A percentile compares a stretch with the other conserved stretches of the same genome.
These are phyloP conservation scores for Adelphocoris suturalis DNA, from an alignment of 2,888 invertebrate genomes.

Conservation along the genomic window DNA sequence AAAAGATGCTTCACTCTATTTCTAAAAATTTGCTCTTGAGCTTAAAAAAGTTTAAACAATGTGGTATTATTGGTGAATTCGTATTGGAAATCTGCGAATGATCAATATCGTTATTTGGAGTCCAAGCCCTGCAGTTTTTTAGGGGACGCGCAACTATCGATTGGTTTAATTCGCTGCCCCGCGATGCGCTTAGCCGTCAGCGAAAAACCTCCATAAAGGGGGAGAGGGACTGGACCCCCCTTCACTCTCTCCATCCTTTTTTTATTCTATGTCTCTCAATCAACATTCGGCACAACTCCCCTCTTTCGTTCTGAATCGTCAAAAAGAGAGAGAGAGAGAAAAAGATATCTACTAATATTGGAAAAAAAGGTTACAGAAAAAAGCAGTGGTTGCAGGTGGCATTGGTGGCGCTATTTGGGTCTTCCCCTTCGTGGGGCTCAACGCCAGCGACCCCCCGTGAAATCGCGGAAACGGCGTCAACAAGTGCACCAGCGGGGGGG, in stretches of 20 bases:
- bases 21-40: too few species aligned
- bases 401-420: not conserved
- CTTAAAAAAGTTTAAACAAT: too few species aligned
- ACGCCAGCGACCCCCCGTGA: not conserved
- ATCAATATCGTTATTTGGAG: not conserved
- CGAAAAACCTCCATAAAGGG: not conserved
- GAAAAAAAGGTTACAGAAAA: not conserved
- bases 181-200: conserved; percentile 32
- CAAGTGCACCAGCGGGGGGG: conserved; percentile 10
- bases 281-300: conserved; percentile 27
- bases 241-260: not conserved
- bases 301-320: not conserved
- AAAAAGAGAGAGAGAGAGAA: not conserved
- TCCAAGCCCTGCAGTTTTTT: not conserved
- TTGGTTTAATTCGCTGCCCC: conserved; percentile 18
- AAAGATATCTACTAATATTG: not conserved
- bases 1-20: too few species aligned
- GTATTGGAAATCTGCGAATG: too few species aligned
- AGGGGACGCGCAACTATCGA: conserved; percentile 7
- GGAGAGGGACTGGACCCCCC: not conserved
- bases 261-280: conserved; percentile 14
- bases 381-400: conserved; percentile 14
- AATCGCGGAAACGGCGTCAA: conserved; percentile 26
- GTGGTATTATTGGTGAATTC: too few species aligned
- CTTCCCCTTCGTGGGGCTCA: not conserved